Evolutionary conservation across 2,888 invertebrate genomes (phyloP).

Genomic region (Schizotus pectinicornis): DNA sequence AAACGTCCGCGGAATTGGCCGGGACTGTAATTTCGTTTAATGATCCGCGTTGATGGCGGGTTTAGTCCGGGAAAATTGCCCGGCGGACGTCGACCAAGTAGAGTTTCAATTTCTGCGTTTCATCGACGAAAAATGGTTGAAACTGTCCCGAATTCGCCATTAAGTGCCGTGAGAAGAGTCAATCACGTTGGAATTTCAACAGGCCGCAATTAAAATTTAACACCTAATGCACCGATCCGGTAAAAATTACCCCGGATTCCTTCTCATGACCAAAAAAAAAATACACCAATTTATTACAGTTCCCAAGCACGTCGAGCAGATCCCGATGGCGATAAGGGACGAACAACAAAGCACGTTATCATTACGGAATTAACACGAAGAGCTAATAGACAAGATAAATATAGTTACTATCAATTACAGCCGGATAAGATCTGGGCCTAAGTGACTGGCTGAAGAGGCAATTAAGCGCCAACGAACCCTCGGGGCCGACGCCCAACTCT

Average conservation of each 20-base stretch:
- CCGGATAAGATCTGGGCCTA: conserved; percentile 42
- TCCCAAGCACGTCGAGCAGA: conserved; percentile 27
- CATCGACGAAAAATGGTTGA: conserved; percentile 5
- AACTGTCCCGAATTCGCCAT: neutral
- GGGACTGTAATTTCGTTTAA: conserved; percentile 26
- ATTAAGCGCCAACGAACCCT: conserved; percentile 32
- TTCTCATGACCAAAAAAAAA: conserved; percentile 30
- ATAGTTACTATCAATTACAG: conserved; percentile 46
- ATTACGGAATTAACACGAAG: conserved; percentile 43
- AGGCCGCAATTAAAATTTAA: conserved; percentile 38
- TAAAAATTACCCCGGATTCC: conserved; percentile 7
- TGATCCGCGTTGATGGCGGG: conserved; percentile 17
- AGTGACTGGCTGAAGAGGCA: conserved; percentile 43
- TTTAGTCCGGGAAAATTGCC: too few species aligned
- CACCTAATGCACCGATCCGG: conserved; percentile 34
- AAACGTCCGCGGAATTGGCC: conserved; percentile 7
- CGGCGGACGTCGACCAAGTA: too few species aligned
- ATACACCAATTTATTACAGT: conserved; percentile 39
- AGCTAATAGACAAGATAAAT: conserved; percentile 45
- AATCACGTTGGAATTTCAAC: conserved; percentile 26
- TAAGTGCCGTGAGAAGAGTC: conserved; percentile 28
- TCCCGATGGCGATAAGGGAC: conserved; percentile 33
- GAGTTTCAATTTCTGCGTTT: too few species aligned
- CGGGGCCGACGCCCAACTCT: too few species aligned
- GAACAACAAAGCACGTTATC: conserved; percentile 44